phyloP scores from a whole-genome alignment of 1,140 invertebrate genomes.

The Drosophila pandora region DNA sequence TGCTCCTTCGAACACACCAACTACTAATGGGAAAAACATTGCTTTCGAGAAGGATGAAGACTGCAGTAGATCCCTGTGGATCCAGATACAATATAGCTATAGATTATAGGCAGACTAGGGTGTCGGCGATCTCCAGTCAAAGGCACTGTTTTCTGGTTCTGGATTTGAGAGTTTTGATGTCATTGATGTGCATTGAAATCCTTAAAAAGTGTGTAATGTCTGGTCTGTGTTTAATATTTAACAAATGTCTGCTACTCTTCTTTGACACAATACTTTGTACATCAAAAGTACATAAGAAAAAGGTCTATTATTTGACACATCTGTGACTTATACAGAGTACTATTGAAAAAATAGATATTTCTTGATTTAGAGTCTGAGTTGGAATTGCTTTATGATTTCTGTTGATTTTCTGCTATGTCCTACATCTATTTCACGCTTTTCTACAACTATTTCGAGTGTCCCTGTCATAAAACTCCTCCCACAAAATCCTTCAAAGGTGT shows the following conservation, averaged over 20 bases:
- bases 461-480: slow-evolving; percentile 59
- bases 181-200: slow-evolving; percentile 13
- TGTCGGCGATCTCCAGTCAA: slow-evolving; percentile 53
- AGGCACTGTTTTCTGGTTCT: slow-evolving; percentile 72
- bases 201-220: slow-evolving; percentile 7
- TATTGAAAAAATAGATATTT: background rate
- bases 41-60: slow-evolving; percentile 22
- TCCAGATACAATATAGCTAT: slow-evolving; percentile 9
- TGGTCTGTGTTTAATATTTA: background rate
- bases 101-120: slow-evolving; percentile 27
- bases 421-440: slow-evolving; percentile 56
- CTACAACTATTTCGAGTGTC: slow-evolving; percentile 70
- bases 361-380: slow-evolving; percentile 15
- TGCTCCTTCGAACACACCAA: slow-evolving; percentile 6
- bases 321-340: background rate
- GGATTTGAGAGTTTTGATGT: background rate
- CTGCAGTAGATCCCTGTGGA: slow-evolving; percentile 5
- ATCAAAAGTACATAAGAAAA: slow-evolving; percentile 1
- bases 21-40: slow-evolving; percentile 30
- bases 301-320: background rate
- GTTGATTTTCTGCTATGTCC: slow-evolving; percentile 14
- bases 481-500: background rate
- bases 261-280: slow-evolving; percentile 39
- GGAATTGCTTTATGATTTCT: slow-evolving; percentile 30
- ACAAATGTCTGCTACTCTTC: slow-evolving; percentile 1